Evolutionary conservation across 2,797 vertebrate species (phyloP), one percentile per base, ranked within the genome.

Genomic region (Parotocinclus haroldoi): DNA sequence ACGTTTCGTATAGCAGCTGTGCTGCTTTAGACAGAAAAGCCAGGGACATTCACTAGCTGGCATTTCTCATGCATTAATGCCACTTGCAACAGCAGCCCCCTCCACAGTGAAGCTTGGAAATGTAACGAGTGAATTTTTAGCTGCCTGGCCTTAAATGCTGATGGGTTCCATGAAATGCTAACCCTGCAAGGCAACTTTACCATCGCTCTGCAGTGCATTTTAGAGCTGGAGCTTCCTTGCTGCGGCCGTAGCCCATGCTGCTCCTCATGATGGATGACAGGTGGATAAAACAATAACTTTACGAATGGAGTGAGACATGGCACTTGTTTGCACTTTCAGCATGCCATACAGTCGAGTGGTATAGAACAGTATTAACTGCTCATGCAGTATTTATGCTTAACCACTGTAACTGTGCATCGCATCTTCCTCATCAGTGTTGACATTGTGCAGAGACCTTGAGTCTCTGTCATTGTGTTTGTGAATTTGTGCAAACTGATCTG

Each of bases 21-120:
- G 58, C 61, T 63, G 27, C 42, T 79, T 75, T 65, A 78, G 78
- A 73, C 78, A 76, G 76, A 73, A 74, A 58, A 49, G 76, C 63
- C 61, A 62, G 14, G 39, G 52, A 76, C 62, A 79, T 63, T 56
- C 14, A 6, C 38, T 36, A 36, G 3, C 49, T 45, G 9, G 50
- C 37, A 55, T 75, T 76, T 72, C 19, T 76, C 76, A 80, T 75
- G 64, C 63, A 69, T 80, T 75, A 53, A 48, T 14, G 48, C 76
- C 68, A 78, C 72, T 71, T 80, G 71, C 69, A 50, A 57, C 61
- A 60, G n/a, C 36, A 38, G 36, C 53, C 58, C 69, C 61, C 19
- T 60, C 19, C 60, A 62, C 18, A 13, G 65, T 71, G 63, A 58
- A 14, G 59, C 59, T 36, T 63, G 48, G 56, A 60, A 62, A 71